These are phyloP conservation scores for Acromyrmex echinatior DNA, from an alignment of 1,140 invertebrate genomes.

Conservation along the genomic window DNA sequence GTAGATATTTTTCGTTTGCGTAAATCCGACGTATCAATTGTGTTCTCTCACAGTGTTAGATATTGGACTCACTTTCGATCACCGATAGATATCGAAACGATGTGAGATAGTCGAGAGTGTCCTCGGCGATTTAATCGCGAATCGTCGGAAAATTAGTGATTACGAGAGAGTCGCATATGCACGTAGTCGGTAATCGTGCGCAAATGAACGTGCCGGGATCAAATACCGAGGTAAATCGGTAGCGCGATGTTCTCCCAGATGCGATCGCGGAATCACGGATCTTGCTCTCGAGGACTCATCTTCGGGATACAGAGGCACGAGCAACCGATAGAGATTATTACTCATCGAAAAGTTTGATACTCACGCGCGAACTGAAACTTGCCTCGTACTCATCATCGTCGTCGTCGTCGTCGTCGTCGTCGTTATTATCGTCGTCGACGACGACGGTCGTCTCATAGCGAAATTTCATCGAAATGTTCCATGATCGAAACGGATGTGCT, in stretches of 20 bases:
- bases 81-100: not conserved
- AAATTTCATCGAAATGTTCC: constrained; percentile 30
- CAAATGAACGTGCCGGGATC: constrained; percentile 31
- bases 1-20: not conserved
- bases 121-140: not conserved
- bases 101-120: not conserved
- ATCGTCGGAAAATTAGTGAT: not conserved
- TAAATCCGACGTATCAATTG: constrained; percentile 5
- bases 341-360: constrained; percentile 48
- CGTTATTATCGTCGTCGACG: not conserved
- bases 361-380: constrained; percentile 41
- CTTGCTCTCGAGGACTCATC: constrained; percentile 1
- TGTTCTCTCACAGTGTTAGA: constrained; percentile 6
- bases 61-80: not conserved
- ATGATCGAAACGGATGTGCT: not conserved
- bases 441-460: constrained; percentile 12
- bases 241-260: constrained; percentile 24
- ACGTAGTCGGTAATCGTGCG: not conserved
- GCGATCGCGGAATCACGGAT: constrained; percentile 26
- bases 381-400: not conserved
- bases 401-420: not conserved
- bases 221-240: constrained; percentile 28
- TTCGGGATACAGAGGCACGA: constrained; percentile 12
- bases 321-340: not conserved
- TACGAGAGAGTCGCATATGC: not conserved